Percentiles rank a stretch among this genome's conserved stretches.
These are phyloP conservation scores for Rhaphigaster nebulosa DNA, from an alignment of 2,888 invertebrate species.

Conservation along the genomic window DNA sequence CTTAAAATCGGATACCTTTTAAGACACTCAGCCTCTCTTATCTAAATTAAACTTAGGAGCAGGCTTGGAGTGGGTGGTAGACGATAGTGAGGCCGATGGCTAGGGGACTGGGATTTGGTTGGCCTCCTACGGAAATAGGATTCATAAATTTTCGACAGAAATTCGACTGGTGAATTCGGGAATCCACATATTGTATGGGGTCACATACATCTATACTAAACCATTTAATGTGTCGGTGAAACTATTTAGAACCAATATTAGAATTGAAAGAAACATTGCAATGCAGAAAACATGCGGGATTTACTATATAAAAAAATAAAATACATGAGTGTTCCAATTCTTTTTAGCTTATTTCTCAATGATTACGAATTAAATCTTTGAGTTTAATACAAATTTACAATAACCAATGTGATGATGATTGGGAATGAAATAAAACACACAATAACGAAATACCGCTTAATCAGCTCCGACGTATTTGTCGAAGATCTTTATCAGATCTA, in stretches of 20 bases:
- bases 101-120: neutral
- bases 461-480: too few species aligned
- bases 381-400: too few species aligned
- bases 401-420: too few species aligned
- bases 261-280: neutral
- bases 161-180: neutral
- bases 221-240: neutral
- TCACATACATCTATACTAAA: neutral
- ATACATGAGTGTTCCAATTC: too few species aligned
- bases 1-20: conserved; percentile 3
- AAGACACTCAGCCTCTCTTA: conserved; percentile 16
- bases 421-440: too few species aligned
- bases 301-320: too few species aligned
- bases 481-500: too few species aligned
- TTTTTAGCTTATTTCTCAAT: too few species aligned
- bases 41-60: conserved; percentile 19
- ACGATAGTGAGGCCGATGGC: neutral
- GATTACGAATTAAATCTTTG: too few species aligned
- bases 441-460: too few species aligned
- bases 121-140: neutral
- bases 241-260: neutral
- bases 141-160: neutral
- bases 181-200: neutral
- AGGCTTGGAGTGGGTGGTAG: neutral
- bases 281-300: too few species aligned